Percentiles rank a stretch among this genome's conserved stretches.
phyloP scores from a whole-genome alignment of 2,113 vertebrate species.

The Dromaius novaehollandiae region DNA sequence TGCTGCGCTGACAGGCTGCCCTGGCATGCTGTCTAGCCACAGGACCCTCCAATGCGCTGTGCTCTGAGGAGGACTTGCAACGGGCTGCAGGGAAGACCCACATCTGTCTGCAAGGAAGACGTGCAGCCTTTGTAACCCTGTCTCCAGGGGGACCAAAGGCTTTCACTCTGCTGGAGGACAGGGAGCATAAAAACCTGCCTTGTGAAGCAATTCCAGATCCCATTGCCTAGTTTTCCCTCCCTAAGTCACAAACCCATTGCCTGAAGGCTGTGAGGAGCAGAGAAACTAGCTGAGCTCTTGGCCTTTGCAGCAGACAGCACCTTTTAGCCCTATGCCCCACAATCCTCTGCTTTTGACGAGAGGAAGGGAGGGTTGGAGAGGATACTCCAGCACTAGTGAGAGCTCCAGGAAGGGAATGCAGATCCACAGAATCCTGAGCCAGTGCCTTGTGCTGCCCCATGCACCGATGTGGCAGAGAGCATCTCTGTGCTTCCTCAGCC shows the following conservation, averaged over 20 bases:
- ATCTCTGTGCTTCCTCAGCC: background rate
- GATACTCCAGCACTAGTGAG: rapidly evolving
- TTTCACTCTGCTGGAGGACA: background rate
- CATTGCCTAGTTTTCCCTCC: background rate
- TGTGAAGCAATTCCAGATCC: background rate
- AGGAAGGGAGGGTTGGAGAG: background rate
- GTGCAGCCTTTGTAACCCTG: background rate
- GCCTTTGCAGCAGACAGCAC: background rate
- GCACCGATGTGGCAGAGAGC: background rate
- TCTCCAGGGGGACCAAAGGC: background rate
- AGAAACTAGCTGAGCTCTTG: background rate
- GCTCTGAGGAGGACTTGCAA: background rate
- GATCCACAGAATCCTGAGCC: background rate
- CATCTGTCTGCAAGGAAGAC: background rate
- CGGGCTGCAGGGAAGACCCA: background rate
- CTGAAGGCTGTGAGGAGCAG: background rate
- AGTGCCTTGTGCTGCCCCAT: background rate
- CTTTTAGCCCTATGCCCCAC: background rate
- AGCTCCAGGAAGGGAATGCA: background rate
- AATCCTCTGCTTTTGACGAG: background rate
- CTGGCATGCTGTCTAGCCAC: rapidly evolving
- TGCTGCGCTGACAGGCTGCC: background rate
- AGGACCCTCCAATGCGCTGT: background rate
- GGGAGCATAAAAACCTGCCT: background rate
- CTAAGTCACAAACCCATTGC: rapidly evolving